Conservation (phyloP, 1,140 invertebrate genomes). For the Orius insidiosus region DNA sequence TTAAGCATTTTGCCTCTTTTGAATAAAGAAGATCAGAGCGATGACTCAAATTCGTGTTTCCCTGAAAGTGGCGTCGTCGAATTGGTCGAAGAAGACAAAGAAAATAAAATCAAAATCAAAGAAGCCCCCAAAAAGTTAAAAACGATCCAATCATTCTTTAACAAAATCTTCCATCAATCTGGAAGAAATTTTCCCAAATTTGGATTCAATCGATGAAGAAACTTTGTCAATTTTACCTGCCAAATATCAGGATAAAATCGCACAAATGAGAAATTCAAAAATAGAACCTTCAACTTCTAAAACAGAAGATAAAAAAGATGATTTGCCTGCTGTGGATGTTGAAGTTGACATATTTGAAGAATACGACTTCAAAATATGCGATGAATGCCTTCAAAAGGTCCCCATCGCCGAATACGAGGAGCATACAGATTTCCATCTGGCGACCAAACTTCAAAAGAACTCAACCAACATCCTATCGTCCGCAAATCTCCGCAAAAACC, state of each 20-base stretch:
- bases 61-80: neutral
- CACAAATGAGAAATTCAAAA: slow-evolving; percentile 5
- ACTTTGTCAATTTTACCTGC: slow-evolving; percentile 8
- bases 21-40: neutral
- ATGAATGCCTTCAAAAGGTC: slow-evolving; percentile 15
- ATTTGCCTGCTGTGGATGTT: neutral
- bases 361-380: slow-evolving; percentile 10
- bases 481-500: neutral
- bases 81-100: slow-evolving; percentile 1
- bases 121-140: slow-evolving; percentile 3
- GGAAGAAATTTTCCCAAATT: slow-evolving; percentile 19
- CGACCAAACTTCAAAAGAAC: slow-evolving; percentile 16
- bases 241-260: slow-evolving; percentile 10
- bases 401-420: slow-evolving; percentile 14
- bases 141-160: slow-evolving; percentile 10
- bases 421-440: slow-evolving; percentile 20
- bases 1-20: slow-evolving; percentile 5
- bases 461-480: slow-evolving; percentile 5
- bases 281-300: neutral
- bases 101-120: slow-evolving; percentile 1
- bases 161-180: slow-evolving; percentile 4
- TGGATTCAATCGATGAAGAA: slow-evolving; percentile 16
- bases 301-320: neutral
- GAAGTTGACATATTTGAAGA: neutral
- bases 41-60: neutral